Conservation (phyloP, 2,113 vertebrate species). For the Peromyscus californicus region DNA sequence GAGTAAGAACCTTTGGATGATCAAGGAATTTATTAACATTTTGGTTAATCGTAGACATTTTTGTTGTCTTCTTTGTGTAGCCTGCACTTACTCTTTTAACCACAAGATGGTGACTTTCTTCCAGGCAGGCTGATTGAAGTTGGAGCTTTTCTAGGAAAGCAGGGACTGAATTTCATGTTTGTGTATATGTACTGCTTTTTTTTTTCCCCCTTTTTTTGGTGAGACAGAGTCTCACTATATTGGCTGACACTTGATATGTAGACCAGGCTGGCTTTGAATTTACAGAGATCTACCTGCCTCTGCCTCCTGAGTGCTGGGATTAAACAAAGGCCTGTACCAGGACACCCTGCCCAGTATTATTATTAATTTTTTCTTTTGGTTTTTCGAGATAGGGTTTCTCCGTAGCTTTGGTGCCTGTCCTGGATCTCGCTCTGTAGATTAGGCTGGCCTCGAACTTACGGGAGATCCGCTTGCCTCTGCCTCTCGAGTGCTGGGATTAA, state of each 20-base stretch:
- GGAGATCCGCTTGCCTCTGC: background rate
- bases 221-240: background rate
- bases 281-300: background rate
- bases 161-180: background rate
- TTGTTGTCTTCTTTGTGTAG: background rate
- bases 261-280: background rate
- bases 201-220: background rate
- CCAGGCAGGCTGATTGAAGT: background rate
- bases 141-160: background rate
- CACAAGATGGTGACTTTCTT: constrained; percentile 47
- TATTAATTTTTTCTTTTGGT: too few relatives aligned
- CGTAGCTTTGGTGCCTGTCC: too few relatives aligned
- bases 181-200: background rate
- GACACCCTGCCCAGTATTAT: too few relatives aligned
- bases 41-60: background rate
- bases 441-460: background rate
- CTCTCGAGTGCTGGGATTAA: background rate
- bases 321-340: background rate
- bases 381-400: too few relatives aligned
- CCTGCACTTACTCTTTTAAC: background rate
- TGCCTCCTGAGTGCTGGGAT: background rate
- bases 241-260: background rate
- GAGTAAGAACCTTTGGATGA: background rate
- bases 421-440: background rate
- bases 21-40: background rate